Conservation (phyloP, 2,797 vertebrate genomes). For the Gallinago solitaria region DNA sequence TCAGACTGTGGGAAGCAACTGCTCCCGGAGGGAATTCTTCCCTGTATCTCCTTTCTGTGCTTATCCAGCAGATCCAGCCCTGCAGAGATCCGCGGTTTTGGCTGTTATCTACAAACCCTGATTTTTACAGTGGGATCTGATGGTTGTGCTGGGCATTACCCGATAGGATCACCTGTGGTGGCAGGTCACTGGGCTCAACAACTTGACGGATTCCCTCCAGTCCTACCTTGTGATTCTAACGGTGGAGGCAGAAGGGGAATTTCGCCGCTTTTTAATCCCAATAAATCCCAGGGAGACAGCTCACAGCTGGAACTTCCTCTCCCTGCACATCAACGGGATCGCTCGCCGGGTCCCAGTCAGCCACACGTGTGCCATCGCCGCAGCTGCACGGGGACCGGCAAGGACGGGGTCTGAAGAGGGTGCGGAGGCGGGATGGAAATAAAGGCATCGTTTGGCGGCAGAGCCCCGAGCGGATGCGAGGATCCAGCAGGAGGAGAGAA, state of each 20-base stretch:
- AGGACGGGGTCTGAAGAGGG: neutral
- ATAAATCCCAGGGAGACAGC: neutral
- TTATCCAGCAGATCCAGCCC: neutral
- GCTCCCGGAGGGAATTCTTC: neutral
- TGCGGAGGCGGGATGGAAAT: neutral
- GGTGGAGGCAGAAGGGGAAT: neutral
- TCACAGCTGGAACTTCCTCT: neutral
- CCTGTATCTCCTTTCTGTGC: neutral
- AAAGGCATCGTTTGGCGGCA: neutral
- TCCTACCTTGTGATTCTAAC: neutral
- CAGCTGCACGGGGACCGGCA: neutral
- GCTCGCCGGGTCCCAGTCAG: neutral
- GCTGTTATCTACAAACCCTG: neutral
- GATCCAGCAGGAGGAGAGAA: neutral
- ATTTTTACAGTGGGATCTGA: neutral
- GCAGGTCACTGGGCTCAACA: neutral
- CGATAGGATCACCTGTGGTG: neutral
- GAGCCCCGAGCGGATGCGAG: neutral
- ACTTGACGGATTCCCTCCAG: neutral
- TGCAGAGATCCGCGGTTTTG: neutral
- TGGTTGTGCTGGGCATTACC: neutral
- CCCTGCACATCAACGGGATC: neutral
- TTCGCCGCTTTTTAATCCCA: neutral
- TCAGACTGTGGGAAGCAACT: neutral
- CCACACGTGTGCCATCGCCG: neutral